Evolutionary conservation across 92 coral and sea anemone genomes (phyloP), one percentile per base, ranked within the genome.

Genomic region (Nematostella vectensis): DNA sequence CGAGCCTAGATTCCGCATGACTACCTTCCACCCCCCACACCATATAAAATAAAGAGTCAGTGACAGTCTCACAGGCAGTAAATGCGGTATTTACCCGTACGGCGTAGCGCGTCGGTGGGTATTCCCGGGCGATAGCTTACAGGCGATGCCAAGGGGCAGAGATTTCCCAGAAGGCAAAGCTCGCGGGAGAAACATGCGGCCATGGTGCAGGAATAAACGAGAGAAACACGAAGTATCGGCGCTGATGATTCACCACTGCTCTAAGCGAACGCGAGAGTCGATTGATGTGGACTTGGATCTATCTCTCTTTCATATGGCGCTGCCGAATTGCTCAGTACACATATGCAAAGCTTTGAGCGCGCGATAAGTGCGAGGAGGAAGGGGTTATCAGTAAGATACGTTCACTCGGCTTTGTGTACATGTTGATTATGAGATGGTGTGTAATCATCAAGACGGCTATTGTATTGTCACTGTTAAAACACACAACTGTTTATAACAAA

Each of bases 351-450:
- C 75, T 66, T 71, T 71, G 66, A 65, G 67, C 56, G 54, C 42
- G 80, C 69, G 88, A 80, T 85, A 85, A 85, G 79, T 85, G 64
- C 19, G 47, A 61, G 74, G 68, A 63, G 80, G 67, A 66, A 74
- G 63, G 69, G 95, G 95, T 85, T 85, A 85, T 85, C 95, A 85
- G 95, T 62, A 11, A 44, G 72, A 65, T 62, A 52, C 76, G 65
- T 72, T 65, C 88, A 48, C 52, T 81, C 70, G 63, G 62, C 88
- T 77, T 85, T 85, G 88, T 80, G 77, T 81, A 75, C 75, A 68
- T 66, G 81, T 63, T 80, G 76, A 84, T 67, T 86, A 85, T 76
- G 88, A 85, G 70, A 85, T 85, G 88, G 39, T 63, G 67, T 75
- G 86, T 80, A 80, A 85, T 85, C 95, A 76, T 80, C 63, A 61